Evolutionary conservation across 2,888 invertebrate genomes (phyloP).

Genomic region (Heliconius ismenius): DNA sequence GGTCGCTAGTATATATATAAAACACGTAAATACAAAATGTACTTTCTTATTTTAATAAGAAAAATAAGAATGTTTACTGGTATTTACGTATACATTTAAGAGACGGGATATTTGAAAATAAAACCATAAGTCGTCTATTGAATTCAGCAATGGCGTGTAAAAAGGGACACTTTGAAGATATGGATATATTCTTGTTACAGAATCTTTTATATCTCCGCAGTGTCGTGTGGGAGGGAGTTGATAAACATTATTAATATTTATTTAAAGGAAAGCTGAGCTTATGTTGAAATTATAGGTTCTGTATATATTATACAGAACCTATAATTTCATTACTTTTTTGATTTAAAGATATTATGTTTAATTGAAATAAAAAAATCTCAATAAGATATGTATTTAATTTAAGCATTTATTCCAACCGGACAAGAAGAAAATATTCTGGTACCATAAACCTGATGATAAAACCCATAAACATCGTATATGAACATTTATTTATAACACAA

Average conservation of each 20-base stretch:
- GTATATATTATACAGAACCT: too few relatives aligned
- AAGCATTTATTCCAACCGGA: too few relatives aligned
- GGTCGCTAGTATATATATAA: background rate
- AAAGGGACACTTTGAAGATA: slow-evolving; percentile 44
- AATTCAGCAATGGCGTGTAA: slow-evolving; percentile 44
- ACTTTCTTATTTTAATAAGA: background rate
- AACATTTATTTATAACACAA: too few relatives aligned
- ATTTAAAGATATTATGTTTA: background rate
- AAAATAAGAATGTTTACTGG: background rate
- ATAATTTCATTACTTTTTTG: background rate
- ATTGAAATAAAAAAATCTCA: too few relatives aligned
- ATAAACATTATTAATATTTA: slow-evolving; percentile 54
- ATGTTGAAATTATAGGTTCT: background rate
- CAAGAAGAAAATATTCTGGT: too few relatives aligned
- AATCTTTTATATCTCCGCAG: slow-evolving; percentile 41
- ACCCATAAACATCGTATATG: too few relatives aligned
- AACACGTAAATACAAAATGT: background rate
- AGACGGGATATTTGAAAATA: slow-evolving; percentile 20
- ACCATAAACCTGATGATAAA: too few relatives aligned
- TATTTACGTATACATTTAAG: background rate
- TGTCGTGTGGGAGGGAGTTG: slow-evolving; percentile 37
- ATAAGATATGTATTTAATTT: too few relatives aligned
- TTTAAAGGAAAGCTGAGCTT: slow-evolving; percentile 40
- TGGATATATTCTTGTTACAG: slow-evolving; percentile 36
- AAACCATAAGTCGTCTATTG: slow-evolving; percentile 42